These are phyloP conservation scores for Drosophila kanekoi DNA, from an alignment of 2,888 invertebrate genomes.

Conservation along the genomic window DNA sequence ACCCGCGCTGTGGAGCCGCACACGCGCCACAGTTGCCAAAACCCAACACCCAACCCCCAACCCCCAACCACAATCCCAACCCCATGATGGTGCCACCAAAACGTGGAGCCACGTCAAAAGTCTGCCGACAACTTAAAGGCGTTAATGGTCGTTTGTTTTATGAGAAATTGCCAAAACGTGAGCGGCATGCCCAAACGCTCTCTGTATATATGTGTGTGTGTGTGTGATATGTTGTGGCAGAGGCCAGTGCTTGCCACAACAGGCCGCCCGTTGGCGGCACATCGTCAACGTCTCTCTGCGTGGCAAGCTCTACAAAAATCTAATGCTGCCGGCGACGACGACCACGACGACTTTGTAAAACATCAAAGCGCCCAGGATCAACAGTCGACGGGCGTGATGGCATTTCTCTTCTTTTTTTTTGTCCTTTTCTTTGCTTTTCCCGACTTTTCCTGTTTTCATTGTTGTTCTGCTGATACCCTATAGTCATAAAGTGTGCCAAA, in stretches of 20 bases:
- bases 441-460: too few species aligned
- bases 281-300: constrained; percentile 45
- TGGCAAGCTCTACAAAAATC: constrained; percentile 51
- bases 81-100: background rate
- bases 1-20: constrained; percentile 29
- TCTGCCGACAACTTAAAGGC: constrained; percentile 81
- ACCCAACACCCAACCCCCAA: constrained; percentile 3
- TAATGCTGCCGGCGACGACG: constrained; percentile 2
- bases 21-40: constrained; percentile 23
- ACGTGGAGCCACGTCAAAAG: constrained; percentile 58
- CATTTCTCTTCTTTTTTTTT: constrained; percentile 17
- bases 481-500: background rate
- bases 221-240: constrained; percentile 26
- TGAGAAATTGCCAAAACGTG: constrained; percentile 85
- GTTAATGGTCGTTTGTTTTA: constrained; percentile 85
- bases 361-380: constrained; percentile 82
- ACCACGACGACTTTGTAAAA: constrained; percentile 59
- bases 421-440: background rate
- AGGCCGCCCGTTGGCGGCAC: constrained; percentile 12
- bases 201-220: too few species aligned
- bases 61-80: constrained; percentile 3
- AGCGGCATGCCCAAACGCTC: constrained; percentile 67
- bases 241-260: constrained; percentile 21
- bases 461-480: constrained; percentile 2
- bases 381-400: constrained; percentile 76